Base-by-base conservation (phyloP, 2,888 invertebrate species). In the Biston stratarius region DNA sequence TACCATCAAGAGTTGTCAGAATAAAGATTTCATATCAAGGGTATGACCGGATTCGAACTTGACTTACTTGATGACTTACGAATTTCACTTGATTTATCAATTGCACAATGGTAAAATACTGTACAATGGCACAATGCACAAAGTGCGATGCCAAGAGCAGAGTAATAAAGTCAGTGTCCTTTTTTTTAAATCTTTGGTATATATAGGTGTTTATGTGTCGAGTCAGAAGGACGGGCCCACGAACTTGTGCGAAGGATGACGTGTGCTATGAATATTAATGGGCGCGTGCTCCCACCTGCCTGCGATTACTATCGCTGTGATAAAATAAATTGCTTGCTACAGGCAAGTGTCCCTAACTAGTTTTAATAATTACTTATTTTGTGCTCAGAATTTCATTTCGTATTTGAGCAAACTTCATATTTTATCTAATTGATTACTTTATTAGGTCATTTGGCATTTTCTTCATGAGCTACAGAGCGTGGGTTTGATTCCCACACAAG, bases 211-310 rank as follows among this genome's bases (percentile, higher is more conserved):
- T 61, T 53, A 60, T 67, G 45, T 64, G 52, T 51, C 6, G 45
- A 51, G 57, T 40, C 24, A 33, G 49, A 67, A 49, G 66, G 71
- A 73, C 67, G 72, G 83, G 80, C 82, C 76, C 78, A 76, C 78
- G 80, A 85, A 83, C 84, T 82, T 80, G 74, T 75, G 64, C 75
- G 74, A 81, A 76, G 83, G 81, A 78, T 84, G 83, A 84, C 83
- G 83, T 81, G 84, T 79, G 84, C 81, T 81, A 90, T 92, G 91
- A 91, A 93, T 93, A 92, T 91, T 92, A 90, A 93, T 90, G 83
- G 83, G 81, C 79, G 82, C 82, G 79, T 79, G 79, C 82, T 74
- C 77, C 78, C 83, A 86, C 86, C 85, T 85, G 83, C 75, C 80
- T 78, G 80, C 78, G 86, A 84, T 87, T 85, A 85, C 85, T 84